phyloP scores from a whole-genome alignment of 2,797 vertebrate species.

The Acipenser ruthenus region DNA sequence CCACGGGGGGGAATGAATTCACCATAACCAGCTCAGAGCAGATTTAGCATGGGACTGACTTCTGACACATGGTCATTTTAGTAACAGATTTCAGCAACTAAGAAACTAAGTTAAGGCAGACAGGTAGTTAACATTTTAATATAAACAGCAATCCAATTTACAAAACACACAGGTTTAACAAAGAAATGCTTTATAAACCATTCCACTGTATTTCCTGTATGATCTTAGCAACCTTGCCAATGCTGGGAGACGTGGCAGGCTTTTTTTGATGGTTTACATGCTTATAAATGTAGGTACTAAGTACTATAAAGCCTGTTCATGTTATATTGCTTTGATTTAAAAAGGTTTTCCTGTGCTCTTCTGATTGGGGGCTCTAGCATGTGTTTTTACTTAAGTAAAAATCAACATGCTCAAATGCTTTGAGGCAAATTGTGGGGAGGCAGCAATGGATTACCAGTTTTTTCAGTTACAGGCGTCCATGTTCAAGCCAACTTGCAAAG shows the following conservation, averaged over 20 bases:
- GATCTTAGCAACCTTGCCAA: neutral
- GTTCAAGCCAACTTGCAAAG: slow-evolving; percentile 52
- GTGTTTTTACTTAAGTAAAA: slow-evolving; percentile 27
- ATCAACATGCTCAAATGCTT: slow-evolving; percentile 24
- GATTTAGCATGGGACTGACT: no score
- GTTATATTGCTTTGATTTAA: slow-evolving; percentile 10
- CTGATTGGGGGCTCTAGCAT: slow-evolving; percentile 21
- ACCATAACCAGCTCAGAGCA: no score
- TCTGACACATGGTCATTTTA: no score
- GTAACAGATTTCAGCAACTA: no score
- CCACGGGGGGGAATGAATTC: no score
- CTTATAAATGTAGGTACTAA: neutral
- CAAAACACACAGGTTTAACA: no score
- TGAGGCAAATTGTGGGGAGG: slow-evolving; percentile 32
- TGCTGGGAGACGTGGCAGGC: slow-evolving; percentile 2
- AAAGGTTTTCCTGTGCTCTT: slow-evolving; percentile 5
- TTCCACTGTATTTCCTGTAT: neutral
- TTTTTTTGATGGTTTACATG: slow-evolving; percentile 9
- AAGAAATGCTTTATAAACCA: no score
- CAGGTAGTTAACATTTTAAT: no score
- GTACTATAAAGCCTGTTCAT: no score
- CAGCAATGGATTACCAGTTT: slow-evolving; percentile 37
- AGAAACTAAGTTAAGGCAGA: no score
- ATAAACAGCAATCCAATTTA: no score
- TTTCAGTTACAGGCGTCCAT: slow-evolving; percentile 42